Evolutionary conservation across 2,797 vertebrate genomes (phyloP), one percentile per base, ranked within the genome.

Genomic region (Scolopax bukidnonensis): DNA sequence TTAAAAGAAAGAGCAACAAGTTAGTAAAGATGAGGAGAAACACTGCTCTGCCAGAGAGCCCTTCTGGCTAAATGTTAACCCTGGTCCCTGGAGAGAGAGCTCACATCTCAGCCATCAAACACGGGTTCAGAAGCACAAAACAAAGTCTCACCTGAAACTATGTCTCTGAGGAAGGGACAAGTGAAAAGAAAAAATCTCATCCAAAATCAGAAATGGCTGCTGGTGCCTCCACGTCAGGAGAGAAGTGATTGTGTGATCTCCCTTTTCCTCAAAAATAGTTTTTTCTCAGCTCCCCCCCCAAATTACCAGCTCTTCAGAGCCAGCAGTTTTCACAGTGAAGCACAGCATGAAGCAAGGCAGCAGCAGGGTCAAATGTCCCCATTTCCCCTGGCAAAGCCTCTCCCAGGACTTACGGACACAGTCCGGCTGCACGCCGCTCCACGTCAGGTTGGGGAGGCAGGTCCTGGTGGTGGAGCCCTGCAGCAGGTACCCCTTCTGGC

Each of bases 401-500:
- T n/a, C 2, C 79, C n/a, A 2, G 32, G 32, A 98, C 98, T 98
- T 95, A 99, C 99, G 98, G 94, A 99, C 98, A 89, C 99, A 99
- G 95, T 99, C 99, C 0, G 99, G 99, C 56, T 99, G 99, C 95
- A 98, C 96, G 38, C 99, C 99, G 20, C 99, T 99, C 99, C 99
- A 99, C 10, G 99, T 99, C 56, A 99, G 98, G 98, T 99, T 99
- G 94, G 99, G 99, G 59, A 99, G 98, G 97, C 99, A 99, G 40
- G 99, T 99, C 87, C 99, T 98, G 84, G 99, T 99, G 96, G 99
- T 99, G 63, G 99, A 99, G 45, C 99, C 99, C 97, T 99, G 99
- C 60, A 99, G 98, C 95, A 99, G 98, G 96, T 99, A 99, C 17
- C 99, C 99, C 97, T 99, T 99, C 83, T 99, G 99, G 95, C 99